Base-by-base conservation (phyloP, 2,888 invertebrate genomes). In the Sceliomorpha sp. region DNA sequence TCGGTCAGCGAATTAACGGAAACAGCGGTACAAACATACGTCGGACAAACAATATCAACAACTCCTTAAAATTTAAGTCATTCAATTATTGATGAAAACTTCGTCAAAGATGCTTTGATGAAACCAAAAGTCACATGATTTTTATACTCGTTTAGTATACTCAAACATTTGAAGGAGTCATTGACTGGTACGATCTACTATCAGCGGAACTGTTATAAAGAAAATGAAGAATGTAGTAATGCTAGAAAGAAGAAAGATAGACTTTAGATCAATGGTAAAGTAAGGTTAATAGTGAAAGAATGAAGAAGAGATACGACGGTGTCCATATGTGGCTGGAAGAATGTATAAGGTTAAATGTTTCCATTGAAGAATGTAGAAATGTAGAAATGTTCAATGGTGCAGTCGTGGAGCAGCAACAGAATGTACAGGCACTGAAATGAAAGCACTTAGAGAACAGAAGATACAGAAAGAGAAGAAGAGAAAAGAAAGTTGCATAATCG, bases 291-390 rank as follows among this genome's bases (percentile, higher is more conserved):
- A 32, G 45, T 69, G 58, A 70, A 55, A 60, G 55, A 56, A 51
- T 70, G 31, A 40, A 53, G 53, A 58, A 69, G 32, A 68, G 39
- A 40, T 27, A 55, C 63, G 55, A 62, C 40, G 71, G 40, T 45
- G 58, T 72, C 73, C 72, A 59, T 51, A 20, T 74, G 55, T 72
- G 73, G 76, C 79, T 80, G 79, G 66, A 77, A 81, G 69, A 78
- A 79, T 64, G 75, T 73, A 58, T 74, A 56, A 39, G 29, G 72
- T 77, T 70, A 74, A 56, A 59, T 55, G 47, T 48, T 13, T 37
- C 53, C 64, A 64, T 60, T 27, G 29, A 55, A 64, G 59, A 68
- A 13, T 29, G 44, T 40, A 53, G 59, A 70, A 60, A 39, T 70
- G 64, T n/a, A n/a, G n/a, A n/a, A n/a, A n/a, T n/a, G 44, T 37